Evolutionary conservation across 92 coral and sea anemone genomes (phyloP).

Genomic region (Ricordea florida): DNA sequence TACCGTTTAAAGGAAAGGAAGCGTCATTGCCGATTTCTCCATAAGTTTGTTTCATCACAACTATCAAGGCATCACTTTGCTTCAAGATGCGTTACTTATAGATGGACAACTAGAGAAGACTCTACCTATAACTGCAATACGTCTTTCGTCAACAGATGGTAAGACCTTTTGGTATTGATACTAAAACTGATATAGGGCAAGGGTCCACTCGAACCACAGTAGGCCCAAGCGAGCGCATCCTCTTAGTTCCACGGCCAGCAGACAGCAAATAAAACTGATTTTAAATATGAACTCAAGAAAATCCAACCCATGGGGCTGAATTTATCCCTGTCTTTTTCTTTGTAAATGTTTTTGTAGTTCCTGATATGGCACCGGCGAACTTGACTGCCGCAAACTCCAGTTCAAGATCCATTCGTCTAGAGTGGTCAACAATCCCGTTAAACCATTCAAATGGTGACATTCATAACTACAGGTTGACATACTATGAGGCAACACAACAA

Average conservation of each 20-base stretch:
- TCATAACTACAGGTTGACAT: conserved; percentile 62
- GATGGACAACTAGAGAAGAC: conserved; percentile 40
- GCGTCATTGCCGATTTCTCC: conserved; percentile 74
- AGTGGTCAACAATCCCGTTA: conserved; percentile 66
- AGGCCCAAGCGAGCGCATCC: no score
- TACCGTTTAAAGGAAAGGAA: conserved; percentile 68
- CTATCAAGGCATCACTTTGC: conserved; percentile 71
- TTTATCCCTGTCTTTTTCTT: background rate
- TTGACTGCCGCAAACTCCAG: conserved; percentile 67
- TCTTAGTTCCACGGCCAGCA: no score
- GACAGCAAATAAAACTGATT: no score
- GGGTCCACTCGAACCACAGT: background rate
- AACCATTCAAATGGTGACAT: conserved; percentile 67
- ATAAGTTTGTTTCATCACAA: conserved; percentile 48
- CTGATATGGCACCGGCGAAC: conserved; percentile 53
- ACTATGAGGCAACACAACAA: background rate
- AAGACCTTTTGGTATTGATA: no score
- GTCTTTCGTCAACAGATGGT: conserved; percentile 81
- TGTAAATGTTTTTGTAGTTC: conserved; percentile 73
- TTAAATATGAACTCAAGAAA: no score
- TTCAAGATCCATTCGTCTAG: conserved; percentile 66
- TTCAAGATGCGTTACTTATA: conserved; percentile 76
- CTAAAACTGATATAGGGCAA: no score
- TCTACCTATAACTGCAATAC: conserved; percentile 37
- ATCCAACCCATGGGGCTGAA: no score